Conservation (phyloP, 2,797 vertebrate genomes). For the Enoplosus armatus region DNA sequence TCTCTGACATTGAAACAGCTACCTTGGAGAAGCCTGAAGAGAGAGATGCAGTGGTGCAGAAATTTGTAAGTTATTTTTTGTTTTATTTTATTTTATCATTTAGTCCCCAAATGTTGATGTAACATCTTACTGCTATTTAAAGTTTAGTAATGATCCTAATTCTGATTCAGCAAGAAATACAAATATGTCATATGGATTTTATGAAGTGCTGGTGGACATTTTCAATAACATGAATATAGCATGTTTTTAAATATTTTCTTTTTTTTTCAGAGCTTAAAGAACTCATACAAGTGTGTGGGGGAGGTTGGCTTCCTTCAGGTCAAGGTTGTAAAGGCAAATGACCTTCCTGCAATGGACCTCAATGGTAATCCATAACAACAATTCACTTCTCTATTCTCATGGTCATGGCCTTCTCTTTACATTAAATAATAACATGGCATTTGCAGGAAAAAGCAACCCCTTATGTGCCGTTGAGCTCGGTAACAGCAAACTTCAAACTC, state of each 20-base stretch:
- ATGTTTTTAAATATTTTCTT: not conserved
- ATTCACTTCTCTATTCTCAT: slow-evolving; percentile 4
- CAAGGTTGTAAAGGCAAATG: slow-evolving; percentile 93
- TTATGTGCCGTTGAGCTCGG: slow-evolving; percentile 94
- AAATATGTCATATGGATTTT: not conserved
- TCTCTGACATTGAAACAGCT: slow-evolving; percentile 90
- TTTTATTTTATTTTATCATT: not conserved
- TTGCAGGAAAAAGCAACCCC: slow-evolving; percentile 94
- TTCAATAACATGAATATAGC: slow-evolving; percentile 1
- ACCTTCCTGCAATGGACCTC: slow-evolving; percentile 92
- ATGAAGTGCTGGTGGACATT: not conserved
- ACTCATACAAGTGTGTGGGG: slow-evolving; percentile 86
- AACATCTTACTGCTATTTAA: not conserved
- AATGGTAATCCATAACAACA: slow-evolving; percentile 85
- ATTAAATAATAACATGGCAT: slow-evolving; percentile 7
- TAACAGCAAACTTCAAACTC: slow-evolving; percentile 94
- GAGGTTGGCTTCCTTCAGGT: slow-evolving; percentile 96
- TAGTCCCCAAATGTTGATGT: not conserved
- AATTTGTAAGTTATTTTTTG: slow-evolving; percentile 88
- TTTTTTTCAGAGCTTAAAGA: slow-evolving; percentile 86
- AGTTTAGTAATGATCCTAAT: not conserved
- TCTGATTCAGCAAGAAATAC: not conserved
- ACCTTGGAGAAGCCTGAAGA: slow-evolving; percentile 87
- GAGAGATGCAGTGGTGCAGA: slow-evolving; percentile 82
- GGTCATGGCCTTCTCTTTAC: not conserved